Base-by-base conservation (phyloP, 1,140 invertebrate species). In the Pogonus chalceus region DNA sequence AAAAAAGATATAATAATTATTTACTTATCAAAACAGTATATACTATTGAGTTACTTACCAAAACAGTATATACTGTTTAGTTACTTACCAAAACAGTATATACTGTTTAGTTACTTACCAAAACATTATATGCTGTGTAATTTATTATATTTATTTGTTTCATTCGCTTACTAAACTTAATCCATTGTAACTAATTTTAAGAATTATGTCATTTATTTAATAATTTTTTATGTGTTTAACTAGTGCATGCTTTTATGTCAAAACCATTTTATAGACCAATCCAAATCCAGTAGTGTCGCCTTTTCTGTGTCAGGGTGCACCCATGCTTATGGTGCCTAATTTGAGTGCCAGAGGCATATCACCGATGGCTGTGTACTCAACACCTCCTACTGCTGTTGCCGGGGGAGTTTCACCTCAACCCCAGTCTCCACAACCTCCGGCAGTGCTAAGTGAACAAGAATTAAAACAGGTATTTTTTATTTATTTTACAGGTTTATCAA, bases 381-480 rank as follows among this genome's bases (percentile, higher is more conserved):
- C 69, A 51, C 68, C 69, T 21, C 58, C 62, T 50, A 51, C 61
- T 35, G 50, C 58, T 52, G 52, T 39, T 16, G 64, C 62, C 48
- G 55, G 59, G 12, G 61, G 61, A 52, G 55, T 58, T 37, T 60
- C 57, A 21, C 61, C 60, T 24, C 63, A 58, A 37, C 61, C 56
- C 48, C 60, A 59, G 54, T 43, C 65, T 23, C 73, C 67, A 55
- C 64, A 69, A 23, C 66, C 69, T 46, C 64, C 70, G 49, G 71
- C 72, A 20, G 56, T 64, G 24, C 69, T 79, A 56, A 83, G 81
- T 48, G 82, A 86, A 61, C 79, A 82, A 50, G 88, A 92, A 67
- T 72, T 90, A 16, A 85, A 87, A 74, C 85, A 87, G 77, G 84
- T 87, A 71, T 60, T 37, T 46, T 14, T 23, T 43, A 31, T 31